These are phyloP conservation scores for Isichthys henryi DNA, from an alignment of 2,113 vertebrate genomes.

Conservation along the genomic window DNA sequence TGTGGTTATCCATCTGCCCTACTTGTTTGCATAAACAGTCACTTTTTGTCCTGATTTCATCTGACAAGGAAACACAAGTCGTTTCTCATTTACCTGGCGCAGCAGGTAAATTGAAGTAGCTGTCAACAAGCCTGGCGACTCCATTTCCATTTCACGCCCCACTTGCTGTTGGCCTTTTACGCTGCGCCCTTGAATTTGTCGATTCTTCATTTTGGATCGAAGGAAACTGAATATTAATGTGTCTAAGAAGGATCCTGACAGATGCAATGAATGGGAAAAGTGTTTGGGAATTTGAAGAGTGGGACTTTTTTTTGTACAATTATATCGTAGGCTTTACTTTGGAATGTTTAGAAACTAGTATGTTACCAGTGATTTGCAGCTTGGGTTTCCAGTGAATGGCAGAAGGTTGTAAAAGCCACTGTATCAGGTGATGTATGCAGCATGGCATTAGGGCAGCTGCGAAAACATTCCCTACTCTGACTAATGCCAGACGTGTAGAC, in stretches of 20 bases:
- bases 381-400: background rate
- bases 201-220: background rate
- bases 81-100: background rate
- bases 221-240: background rate
- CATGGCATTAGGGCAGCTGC: background rate
- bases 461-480: background rate
- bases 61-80: background rate
- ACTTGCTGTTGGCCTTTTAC: background rate
- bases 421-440: background rate
- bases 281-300: background rate
- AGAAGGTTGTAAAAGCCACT: background rate
- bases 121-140: background rate
- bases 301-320: background rate
- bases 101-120: background rate
- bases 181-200: background rate
- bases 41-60: background rate
- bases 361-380: background rate
- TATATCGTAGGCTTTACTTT: background rate
- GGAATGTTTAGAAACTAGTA: background rate
- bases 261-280: background rate
- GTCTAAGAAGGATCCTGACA: background rate
- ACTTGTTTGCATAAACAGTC: background rate
- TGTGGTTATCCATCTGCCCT: background rate
- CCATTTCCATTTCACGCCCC: background rate
- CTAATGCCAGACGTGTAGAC: background rate